phyloP scores from a whole-genome alignment of 2,113 vertebrate species.

The Solea senegalensis region DNA sequence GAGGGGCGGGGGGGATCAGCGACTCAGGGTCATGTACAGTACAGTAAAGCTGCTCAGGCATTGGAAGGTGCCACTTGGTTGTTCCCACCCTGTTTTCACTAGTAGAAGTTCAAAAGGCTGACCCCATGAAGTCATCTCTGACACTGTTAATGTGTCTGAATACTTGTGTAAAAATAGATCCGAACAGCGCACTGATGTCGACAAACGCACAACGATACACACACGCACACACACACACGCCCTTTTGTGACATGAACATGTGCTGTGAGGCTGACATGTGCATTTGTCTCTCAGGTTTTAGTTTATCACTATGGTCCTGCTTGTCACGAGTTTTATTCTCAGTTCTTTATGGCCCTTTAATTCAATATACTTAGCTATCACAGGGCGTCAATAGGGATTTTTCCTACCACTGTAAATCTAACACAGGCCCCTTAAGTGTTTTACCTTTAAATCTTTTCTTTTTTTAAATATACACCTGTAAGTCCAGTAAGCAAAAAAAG shows the following conservation, averaged over 20 bases:
- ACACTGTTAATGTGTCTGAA: slow-evolving; percentile 16
- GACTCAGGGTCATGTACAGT: background rate
- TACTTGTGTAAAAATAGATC: slow-evolving; percentile 27
- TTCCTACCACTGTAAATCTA: slow-evolving; percentile 42
- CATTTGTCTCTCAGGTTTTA: slow-evolving; percentile 4
- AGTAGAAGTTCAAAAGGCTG: slow-evolving; percentile 1
- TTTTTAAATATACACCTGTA: background rate
- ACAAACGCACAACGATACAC: background rate
- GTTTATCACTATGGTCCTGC: slow-evolving; percentile 7
- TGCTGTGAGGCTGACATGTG: slow-evolving; percentile 1
- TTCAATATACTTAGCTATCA: slow-evolving; percentile 49
- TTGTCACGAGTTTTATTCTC: slow-evolving; percentile 36
- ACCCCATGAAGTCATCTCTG: slow-evolving; percentile 27
- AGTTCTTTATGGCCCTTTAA: slow-evolving; percentile 43
- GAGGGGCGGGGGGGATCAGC: background rate
- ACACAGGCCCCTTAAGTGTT: slow-evolving; percentile 15
- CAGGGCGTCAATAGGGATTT: slow-evolving; percentile 34
- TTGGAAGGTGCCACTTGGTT: background rate
- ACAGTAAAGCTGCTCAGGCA: background rate
- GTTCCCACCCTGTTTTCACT: background rate
- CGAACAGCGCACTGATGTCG: background rate
- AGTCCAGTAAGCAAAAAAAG: background rate
- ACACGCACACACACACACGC: background rate
- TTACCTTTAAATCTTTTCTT: background rate
- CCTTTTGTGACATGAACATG: background rate